Conservation (phyloP, 2,888 invertebrate species). For the Monopis laevigella region DNA sequence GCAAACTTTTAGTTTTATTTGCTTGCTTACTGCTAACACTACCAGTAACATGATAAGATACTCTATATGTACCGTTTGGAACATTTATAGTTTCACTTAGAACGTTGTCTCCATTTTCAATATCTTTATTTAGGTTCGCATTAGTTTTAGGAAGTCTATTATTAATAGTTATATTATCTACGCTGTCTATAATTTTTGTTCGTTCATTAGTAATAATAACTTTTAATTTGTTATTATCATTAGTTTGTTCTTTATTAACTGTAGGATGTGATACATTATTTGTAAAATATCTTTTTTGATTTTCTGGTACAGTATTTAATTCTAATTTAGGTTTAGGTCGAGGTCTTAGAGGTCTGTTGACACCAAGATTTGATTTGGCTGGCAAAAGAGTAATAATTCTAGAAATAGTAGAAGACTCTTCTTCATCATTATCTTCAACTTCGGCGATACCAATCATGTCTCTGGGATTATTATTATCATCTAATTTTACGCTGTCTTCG, state of each 20-base stretch:
- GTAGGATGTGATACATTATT: slow-evolving; percentile 28
- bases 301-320: slow-evolving; percentile 29
- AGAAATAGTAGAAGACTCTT: slow-evolving; percentile 36
- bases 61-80: slow-evolving; percentile 54
- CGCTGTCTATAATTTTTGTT: slow-evolving; percentile 28
- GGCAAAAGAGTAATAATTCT: slow-evolving; percentile 73
- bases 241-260: slow-evolving; percentile 28
- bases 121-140: slow-evolving; percentile 31
- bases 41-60: slow-evolving; percentile 58
- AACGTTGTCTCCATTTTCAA: slow-evolving; percentile 12
- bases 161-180: slow-evolving; percentile 26
- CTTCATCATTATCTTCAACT: slow-evolving; percentile 27
- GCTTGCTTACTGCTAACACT: slow-evolving; percentile 59
- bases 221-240: slow-evolving; percentile 24
- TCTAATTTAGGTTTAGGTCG: slow-evolving; percentile 57
- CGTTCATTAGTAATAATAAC: slow-evolving; percentile 27
- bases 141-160: slow-evolving; percentile 51
- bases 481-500: slow-evolving; percentile 23
- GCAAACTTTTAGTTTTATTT: slow-evolving; percentile 49
- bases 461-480: slow-evolving; percentile 28
- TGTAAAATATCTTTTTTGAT: slow-evolving; percentile 39
- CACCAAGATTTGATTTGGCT: slow-evolving; percentile 81
- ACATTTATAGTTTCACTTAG: slow-evolving; percentile 24
- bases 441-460: slow-evolving; percentile 52
- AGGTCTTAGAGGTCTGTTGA: slow-evolving; percentile 75